Conservation (phyloP, 2,113 vertebrate genomes). For the Sitta europaea region DNA sequence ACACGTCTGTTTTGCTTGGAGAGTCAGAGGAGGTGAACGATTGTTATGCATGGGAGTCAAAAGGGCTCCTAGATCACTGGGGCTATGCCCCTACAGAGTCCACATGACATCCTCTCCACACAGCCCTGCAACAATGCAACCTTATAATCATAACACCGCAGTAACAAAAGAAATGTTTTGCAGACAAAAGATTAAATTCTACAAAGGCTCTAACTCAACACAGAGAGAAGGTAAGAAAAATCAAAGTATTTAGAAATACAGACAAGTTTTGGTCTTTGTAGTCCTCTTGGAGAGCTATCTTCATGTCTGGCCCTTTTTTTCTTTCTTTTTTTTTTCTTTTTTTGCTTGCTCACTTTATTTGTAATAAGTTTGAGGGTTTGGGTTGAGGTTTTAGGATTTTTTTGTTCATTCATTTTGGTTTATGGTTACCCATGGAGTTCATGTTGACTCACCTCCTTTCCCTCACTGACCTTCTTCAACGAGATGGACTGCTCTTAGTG, state of each 20-base stretch:
- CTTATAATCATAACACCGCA: neutral
- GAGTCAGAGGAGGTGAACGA: neutral
- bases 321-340: neutral
- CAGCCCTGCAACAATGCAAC: neutral
- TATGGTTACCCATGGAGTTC: neutral
- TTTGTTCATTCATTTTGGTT: neutral
- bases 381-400: neutral
- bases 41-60: neutral
- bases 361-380: neutral
- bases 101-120: rapidly evolving
- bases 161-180: neutral
- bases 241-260: neutral
- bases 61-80: neutral
- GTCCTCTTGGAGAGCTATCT: neutral
- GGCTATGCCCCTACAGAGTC: neutral
- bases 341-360: neutral
- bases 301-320: neutral
- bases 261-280: neutral
- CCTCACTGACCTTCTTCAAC: neutral
- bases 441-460: neutral
- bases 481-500: neutral
- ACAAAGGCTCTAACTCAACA: neutral
- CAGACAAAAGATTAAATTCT: neutral
- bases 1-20: neutral
- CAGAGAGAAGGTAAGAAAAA: neutral